Evolutionary conservation across 2,888 invertebrate genomes (phyloP).

Genomic region (Stenchaetothrips biformis): DNA sequence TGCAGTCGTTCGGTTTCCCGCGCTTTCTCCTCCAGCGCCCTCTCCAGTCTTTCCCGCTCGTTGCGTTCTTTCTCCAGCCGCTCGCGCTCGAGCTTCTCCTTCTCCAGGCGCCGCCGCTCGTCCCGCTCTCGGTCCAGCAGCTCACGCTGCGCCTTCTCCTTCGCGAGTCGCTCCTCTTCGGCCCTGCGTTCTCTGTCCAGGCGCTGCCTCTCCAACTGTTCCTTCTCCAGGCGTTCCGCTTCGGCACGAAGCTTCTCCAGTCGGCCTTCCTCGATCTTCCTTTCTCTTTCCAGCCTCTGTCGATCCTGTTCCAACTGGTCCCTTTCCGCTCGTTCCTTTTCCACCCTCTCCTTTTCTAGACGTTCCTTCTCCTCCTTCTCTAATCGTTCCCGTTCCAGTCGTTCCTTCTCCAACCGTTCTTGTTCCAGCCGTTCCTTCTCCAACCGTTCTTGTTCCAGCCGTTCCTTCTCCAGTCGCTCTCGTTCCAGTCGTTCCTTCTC

Average conservation of each 20-base stretch:
- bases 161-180: too few relatives aligned
- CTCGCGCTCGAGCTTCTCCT: not conserved
- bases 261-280: constrained; percentile 74
- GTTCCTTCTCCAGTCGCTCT: not conserved
- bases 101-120: not conserved
- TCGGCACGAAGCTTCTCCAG: not conserved
- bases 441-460: constrained; percentile 26
- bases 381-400: constrained; percentile 40
- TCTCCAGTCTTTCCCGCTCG: constrained; percentile 70
- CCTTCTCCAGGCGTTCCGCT: constrained; percentile 21
- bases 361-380: constrained; percentile 26
- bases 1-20: constrained; percentile 79
- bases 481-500: constrained; percentile 63
- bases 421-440: too few relatives aligned
- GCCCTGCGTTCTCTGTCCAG: too few relatives aligned
- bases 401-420: constrained; percentile 65
- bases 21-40: constrained; percentile 81
- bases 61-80: not conserved
- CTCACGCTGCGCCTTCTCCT: not conserved
- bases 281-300: constrained; percentile 70
- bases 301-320: constrained; percentile 51
- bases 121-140: not conserved
- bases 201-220: not conserved
- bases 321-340: too few relatives aligned
- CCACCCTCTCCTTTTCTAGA: not conserved